Evolutionary conservation across 2,888 invertebrate genomes (phyloP).

Genomic region (Dolichopus griseipennis): DNA sequence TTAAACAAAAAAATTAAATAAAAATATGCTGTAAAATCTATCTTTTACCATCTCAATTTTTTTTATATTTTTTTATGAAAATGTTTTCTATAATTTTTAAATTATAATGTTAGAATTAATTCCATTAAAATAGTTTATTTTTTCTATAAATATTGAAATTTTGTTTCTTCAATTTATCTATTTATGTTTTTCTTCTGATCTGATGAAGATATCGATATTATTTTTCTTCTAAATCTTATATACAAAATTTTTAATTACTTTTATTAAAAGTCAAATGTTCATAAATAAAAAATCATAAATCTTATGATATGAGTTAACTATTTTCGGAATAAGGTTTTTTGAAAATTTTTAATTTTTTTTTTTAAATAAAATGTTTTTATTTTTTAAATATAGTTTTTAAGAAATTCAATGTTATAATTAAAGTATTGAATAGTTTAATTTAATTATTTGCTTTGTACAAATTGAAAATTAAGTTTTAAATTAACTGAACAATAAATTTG

Average conservation of each 20-base stretch:
- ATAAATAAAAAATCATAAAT: neutral
- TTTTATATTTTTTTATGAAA: neutral
- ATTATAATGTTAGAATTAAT: neutral
- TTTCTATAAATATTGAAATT: neutral
- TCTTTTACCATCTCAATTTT: conserved; percentile 4
- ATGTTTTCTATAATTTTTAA: neutral
- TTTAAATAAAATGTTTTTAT: neutral
- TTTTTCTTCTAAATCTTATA: neutral
- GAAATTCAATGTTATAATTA: no score
- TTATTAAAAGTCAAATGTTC: no score
- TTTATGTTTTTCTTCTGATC: neutral
- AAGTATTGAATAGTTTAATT: no score
- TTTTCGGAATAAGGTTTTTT: neutral
- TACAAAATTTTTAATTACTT: neutral
- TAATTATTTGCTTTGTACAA: no score
- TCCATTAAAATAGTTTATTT: neutral
- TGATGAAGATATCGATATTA: neutral
- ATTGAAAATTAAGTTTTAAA: neutral
- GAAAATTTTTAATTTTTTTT: neutral
- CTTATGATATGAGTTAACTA: neutral
- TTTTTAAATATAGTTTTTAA: no score
- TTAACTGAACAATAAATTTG: neutral
- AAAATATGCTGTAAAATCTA: conserved; percentile 6
- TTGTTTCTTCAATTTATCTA: neutral
- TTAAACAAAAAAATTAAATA: conserved; percentile 6